Evolutionary conservation across 2,888 invertebrate genomes (phyloP).

Genomic region (Sepioteuthis lessoniana): DNA sequence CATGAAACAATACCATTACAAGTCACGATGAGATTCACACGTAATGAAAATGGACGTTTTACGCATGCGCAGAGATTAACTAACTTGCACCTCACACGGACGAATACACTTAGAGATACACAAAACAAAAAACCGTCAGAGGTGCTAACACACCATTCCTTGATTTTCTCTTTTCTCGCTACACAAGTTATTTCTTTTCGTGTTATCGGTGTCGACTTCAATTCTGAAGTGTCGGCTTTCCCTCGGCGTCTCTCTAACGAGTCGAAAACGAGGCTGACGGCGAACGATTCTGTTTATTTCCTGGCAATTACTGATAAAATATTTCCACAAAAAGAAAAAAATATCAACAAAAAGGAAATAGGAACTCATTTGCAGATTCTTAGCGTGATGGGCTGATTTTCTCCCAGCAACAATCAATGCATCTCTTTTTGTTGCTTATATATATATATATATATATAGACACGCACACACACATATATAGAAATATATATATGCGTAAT

Average conservation of each 20-base stretch:
- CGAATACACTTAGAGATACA: not conserved
- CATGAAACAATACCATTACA: not conserved
- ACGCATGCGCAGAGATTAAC: too few species aligned
- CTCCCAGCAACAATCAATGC: too few species aligned
- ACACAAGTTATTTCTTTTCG: not conserved
- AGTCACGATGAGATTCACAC: not conserved
- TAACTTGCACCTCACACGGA: not conserved
- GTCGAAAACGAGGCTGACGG: slow-evolving; percentile 18
- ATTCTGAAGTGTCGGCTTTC: not conserved
- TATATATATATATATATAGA: too few species aligned
- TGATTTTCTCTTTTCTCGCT: not conserved
- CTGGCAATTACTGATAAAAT: slow-evolving; percentile 21
- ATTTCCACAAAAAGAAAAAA: not conserved
- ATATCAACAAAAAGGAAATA: not conserved
- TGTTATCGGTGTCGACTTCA: not conserved
- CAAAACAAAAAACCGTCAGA: not conserved
- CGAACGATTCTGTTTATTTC: not conserved
- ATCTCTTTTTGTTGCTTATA: too few species aligned
- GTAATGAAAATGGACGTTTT: not conserved
- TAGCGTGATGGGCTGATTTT: too few species aligned
- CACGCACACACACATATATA: too few species aligned
- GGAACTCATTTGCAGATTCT: too few species aligned
- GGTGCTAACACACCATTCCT: not conserved
- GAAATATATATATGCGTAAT: too few species aligned
- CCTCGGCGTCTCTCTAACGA: not conserved